Percentiles rank a stretch among this genome's conserved stretches.
phyloP scores from a whole-genome alignment of 2,113 vertebrate genomes.

The Notothenia rossii region DNA sequence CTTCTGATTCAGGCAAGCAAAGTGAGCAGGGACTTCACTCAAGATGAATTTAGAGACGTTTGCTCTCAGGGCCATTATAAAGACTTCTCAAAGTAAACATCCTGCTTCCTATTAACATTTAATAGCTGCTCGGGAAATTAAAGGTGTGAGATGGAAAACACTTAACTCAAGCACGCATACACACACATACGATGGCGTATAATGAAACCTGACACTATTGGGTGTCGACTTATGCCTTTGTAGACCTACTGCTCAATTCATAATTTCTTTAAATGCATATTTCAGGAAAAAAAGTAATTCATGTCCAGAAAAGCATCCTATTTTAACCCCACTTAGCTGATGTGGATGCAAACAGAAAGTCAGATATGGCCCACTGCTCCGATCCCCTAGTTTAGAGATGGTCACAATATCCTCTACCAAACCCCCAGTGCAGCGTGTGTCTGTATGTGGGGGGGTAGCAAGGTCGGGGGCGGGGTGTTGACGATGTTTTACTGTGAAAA shows the following conservation, averaged over 20 bases:
- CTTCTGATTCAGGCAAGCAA: conserved; percentile 14
- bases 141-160: conserved; percentile 14
- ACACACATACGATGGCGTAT: background rate
- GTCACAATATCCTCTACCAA: conserved; percentile 52
- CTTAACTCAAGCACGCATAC: too few species aligned
- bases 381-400: conserved; percentile 13
- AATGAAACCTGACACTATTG: background rate
- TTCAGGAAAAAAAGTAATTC: background rate
- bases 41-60: conserved; percentile 1
- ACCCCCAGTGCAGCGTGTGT: conserved; percentile 24
- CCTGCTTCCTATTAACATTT: background rate
- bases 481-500: conserved; percentile 43
- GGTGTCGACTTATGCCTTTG: background rate
- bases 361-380: conserved; percentile 45
- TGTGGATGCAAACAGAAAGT: conserved; percentile 22
- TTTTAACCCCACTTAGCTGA: background rate
- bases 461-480: background rate
- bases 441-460: background rate
- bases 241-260: background rate
- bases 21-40: background rate
- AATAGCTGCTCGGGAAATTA: background rate
- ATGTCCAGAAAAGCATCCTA: conserved; percentile 10
- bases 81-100: conserved; percentile 1
- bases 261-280: conserved; percentile 10
- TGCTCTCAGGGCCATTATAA: background rate